A percentile compares a stretch with the other conserved stretches of the same genome.
Conservation (phyloP, 2,888 invertebrate genomes). For the Hedya salicella region DNA sequence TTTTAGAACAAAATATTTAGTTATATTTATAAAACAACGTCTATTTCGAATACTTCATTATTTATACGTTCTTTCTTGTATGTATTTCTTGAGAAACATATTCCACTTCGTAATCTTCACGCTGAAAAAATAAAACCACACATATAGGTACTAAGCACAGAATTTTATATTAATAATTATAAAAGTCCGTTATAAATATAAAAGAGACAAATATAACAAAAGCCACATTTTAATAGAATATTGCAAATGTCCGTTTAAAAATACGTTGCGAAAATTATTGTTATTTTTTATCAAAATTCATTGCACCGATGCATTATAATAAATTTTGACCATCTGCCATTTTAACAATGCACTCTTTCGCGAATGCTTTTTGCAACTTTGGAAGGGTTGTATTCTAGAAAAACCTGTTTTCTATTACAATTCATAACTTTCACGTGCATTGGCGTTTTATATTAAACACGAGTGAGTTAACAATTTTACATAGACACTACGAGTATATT, state of each 20-base stretch:
- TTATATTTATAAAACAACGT: no score
- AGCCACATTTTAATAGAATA: not conserved
- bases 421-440: slow-evolving; percentile 56
- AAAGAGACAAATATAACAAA: not conserved
- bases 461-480: not conserved
- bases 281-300: slow-evolving; percentile 34
- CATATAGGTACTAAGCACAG: no score
- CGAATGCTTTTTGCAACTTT: slow-evolving; percentile 66
- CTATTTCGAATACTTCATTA: no score
- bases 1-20: no score
- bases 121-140: no score
- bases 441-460: slow-evolving; percentile 23
- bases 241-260: slow-evolving; percentile 51
- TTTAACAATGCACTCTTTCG: slow-evolving; percentile 70
- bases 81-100: no score
- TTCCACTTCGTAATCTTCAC: no score
- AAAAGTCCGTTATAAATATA: not conserved
- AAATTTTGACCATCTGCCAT: slow-evolving; percentile 68
- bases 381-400: slow-evolving; percentile 57
- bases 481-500: not conserved
- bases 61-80: no score
- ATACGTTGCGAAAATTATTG: slow-evolving; percentile 24
- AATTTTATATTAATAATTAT: no score
- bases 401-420: slow-evolving; percentile 69
- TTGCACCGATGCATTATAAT: slow-evolving; percentile 53